Evolutionary conservation across 2,888 invertebrate genomes (phyloP).

Genomic region (Plemyria rubiginata): DNA sequence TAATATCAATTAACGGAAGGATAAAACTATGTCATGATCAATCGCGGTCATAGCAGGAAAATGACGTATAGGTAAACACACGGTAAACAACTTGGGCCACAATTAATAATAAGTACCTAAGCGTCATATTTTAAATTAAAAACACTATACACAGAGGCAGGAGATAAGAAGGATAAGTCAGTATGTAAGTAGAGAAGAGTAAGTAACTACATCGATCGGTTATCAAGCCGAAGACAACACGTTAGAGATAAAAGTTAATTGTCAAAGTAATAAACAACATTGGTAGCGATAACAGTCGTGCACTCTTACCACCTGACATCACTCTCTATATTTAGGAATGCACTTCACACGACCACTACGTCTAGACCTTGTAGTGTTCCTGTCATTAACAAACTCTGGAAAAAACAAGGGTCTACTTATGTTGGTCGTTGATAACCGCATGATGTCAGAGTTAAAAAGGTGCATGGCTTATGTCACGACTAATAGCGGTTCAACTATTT

Average conservation of each 20-base stretch:
- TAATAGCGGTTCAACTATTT: conserved; percentile 52
- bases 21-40: conserved; percentile 29
- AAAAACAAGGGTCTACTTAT: conserved; percentile 51
- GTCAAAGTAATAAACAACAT: conserved; percentile 18
- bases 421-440: conserved; percentile 57
- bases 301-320: conserved; percentile 56
- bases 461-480: conserved; percentile 55
- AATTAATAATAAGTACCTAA: no score
- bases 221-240: not conserved
- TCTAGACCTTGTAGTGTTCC: conserved; percentile 51
- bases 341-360: conserved; percentile 46
- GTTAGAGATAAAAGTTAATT: not conserved
- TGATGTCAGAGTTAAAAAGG: conserved; percentile 64
- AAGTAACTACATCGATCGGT: not conserved
- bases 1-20: conserved; percentile 1
- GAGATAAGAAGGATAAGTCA: no score
- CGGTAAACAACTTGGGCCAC: conserved; percentile 3
- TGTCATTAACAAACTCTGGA: conserved; percentile 47
- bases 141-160: not conserved
- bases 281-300: conserved; percentile 11
- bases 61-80: conserved; percentile 12
- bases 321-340: conserved; percentile 75
- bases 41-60: conserved; percentile 22
- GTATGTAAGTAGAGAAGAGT: no score
- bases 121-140: not conserved